A percentile compares a stretch with the other conserved stretches of the same genome.
Evolutionary conservation across 2,113 vertebrate genomes (phyloP).

Genomic region (Dryoscopus gambensis): DNA sequence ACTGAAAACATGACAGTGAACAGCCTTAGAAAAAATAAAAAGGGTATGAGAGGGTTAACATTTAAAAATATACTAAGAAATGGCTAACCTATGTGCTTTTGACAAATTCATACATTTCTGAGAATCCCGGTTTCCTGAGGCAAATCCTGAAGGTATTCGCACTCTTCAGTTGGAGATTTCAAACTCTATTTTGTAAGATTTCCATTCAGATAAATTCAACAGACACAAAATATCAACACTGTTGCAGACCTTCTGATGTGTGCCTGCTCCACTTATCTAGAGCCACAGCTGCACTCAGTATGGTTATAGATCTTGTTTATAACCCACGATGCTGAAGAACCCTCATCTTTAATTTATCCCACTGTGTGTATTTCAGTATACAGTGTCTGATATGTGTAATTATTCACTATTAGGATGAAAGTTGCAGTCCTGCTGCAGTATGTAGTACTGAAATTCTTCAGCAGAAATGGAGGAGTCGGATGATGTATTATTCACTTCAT

Average conservation of each 20-base stretch:
- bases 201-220: slow-evolving; percentile 43
- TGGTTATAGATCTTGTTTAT: slow-evolving; percentile 57
- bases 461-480: not conserved
- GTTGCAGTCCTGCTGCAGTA: slow-evolving; percentile 19
- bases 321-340: slow-evolving; percentile 30
- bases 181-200: slow-evolving; percentile 18
- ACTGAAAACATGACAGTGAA: not conserved
- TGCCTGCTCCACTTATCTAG: slow-evolving; percentile 39
- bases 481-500: slow-evolving; percentile 59
- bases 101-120: not conserved
- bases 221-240: slow-evolving; percentile 3
- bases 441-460: slow-evolving; percentile 30
- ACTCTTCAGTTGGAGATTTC: not conserved
- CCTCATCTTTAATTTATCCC: slow-evolving; percentile 51
- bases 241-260: slow-evolving; percentile 6
- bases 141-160: not conserved
- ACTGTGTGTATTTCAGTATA: slow-evolving; percentile 52
- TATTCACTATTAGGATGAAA: slow-evolving; percentile 56
- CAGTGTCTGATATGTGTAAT: slow-evolving; percentile 30
- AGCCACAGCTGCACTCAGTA: slow-evolving; percentile 45
- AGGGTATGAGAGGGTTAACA: not conserved
- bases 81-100: not conserved
- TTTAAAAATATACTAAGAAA: not conserved
- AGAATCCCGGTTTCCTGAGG: not conserved
- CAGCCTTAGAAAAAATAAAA: not conserved